Conservation (phyloP, 2,797 vertebrate genomes). For the Delichon dasypus region DNA sequence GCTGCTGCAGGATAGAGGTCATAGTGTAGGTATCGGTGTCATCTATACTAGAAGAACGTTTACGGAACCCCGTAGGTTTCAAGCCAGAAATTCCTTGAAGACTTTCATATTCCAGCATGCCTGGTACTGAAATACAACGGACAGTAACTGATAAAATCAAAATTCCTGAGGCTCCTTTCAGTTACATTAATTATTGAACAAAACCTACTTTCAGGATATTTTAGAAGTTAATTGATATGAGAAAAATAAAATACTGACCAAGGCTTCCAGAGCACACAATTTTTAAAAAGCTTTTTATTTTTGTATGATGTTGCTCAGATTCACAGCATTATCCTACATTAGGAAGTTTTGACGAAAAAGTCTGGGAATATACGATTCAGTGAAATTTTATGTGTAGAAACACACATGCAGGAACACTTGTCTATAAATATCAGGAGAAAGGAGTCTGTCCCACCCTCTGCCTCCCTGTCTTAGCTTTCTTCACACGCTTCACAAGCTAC, state of each 20-base stretch:
- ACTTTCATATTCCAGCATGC: conserved; percentile 95
- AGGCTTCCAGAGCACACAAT: neutral
- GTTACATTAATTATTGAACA: neutral
- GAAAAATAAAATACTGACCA: neutral
- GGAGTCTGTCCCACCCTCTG: neutral
- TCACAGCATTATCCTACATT: neutral
- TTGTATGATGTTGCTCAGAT: neutral
- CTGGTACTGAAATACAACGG: conserved; percentile 82
- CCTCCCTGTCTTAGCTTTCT: neutral
- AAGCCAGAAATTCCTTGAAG: conserved; percentile 95
- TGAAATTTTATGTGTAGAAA: neutral
- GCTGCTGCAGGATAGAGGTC: conserved; percentile 87
- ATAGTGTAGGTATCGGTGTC: conserved; percentile 86
- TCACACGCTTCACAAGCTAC: neutral
- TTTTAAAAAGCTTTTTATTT: neutral
- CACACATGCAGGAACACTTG: neutral
- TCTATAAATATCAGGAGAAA: neutral
- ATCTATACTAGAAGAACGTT: conserved; percentile 89
- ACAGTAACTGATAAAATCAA: neutral
- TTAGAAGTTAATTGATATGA: neutral
- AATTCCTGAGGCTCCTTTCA: neutral
- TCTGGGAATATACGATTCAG: neutral
- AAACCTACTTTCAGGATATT: neutral
- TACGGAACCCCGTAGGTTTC: conserved; percentile 94
- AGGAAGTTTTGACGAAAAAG: neutral